A percentile compares a stretch with the other conserved stretches of the same genome.
These are phyloP conservation scores for Anarhynchus alexandrinus DNA, from an alignment of 2,113 vertebrate genomes.

Conservation along the genomic window DNA sequence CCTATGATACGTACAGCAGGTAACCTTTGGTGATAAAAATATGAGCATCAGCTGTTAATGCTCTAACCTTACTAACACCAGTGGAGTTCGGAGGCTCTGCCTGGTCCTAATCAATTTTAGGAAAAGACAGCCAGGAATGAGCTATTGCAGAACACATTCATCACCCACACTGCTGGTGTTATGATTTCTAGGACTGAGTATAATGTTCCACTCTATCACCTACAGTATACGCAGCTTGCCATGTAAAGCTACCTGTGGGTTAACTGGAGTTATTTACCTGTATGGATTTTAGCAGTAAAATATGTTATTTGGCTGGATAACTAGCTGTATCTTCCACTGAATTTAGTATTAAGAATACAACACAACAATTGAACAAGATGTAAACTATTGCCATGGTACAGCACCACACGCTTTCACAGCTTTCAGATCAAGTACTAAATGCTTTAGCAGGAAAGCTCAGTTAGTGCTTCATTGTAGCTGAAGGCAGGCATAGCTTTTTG, in stretches of 20 bases:
- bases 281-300: not conserved
- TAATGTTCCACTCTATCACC: not conserved
- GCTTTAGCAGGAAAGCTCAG: not conserved
- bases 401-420: not conserved
- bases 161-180: not conserved
- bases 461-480: not conserved
- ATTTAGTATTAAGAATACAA: not conserved
- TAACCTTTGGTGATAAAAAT: not conserved
- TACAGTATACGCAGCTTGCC: not conserved
- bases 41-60: not conserved
- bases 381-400: not conserved
- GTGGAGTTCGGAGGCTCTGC: not conserved
- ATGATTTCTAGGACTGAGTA: not conserved
- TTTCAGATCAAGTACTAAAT: not conserved
- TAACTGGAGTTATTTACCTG: not conserved
- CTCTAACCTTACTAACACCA: not conserved
- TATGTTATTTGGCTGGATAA: not conserved
- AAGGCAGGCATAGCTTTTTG: not conserved
- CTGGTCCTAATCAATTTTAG: not conserved
- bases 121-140: not conserved
- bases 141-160: not conserved
- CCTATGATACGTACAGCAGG: accelerated
- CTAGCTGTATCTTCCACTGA: not conserved
- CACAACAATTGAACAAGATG: not conserved
- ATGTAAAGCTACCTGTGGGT: not conserved